Conservation (phyloP, 1,140 invertebrate species). For the Drosophila subpulchrella region DNA sequence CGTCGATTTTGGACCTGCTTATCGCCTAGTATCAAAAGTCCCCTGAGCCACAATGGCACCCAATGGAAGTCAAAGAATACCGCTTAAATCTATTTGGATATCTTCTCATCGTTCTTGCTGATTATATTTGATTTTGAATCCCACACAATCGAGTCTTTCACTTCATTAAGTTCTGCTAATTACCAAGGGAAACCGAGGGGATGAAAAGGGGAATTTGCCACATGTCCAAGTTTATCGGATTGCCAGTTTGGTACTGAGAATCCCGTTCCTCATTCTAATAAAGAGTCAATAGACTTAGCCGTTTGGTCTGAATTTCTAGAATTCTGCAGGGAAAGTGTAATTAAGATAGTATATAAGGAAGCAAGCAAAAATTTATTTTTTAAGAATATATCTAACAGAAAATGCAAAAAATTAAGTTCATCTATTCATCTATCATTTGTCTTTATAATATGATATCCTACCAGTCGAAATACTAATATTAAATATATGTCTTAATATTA, state of each 20-base stretch:
- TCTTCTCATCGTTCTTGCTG: not conserved
- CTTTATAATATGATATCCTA: too few species aligned
- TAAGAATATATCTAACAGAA: too few species aligned
- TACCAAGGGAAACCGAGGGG: conserved; percentile 27
- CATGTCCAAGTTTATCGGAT: conserved; percentile 33
- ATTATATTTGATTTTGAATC: conserved; percentile 30
- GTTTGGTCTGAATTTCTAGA: not conserved
- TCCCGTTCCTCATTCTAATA: too few species aligned
- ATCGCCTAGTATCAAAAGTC: conserved; percentile 90
- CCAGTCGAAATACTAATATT: too few species aligned
- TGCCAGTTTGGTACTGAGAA: conserved; percentile 6
- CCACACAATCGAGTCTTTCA: conserved; percentile 58
- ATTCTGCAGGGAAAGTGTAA: too few species aligned
- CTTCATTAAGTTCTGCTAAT: conserved; percentile 70
- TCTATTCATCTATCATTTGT: too few species aligned
- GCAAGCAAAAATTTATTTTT: too few species aligned
- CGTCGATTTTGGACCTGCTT: conserved; percentile 90
- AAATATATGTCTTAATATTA: too few species aligned
- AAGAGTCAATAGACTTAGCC: not conserved
- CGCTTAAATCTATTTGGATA: not conserved
- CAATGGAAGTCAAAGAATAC: conserved; percentile 16
- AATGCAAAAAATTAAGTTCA: too few species aligned
- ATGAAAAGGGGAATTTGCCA: conserved; percentile 8
- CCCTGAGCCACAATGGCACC: conserved; percentile 91
- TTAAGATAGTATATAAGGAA: too few species aligned